Evolutionary conservation across 2,888 invertebrate genomes (phyloP), one percentile per base, ranked within the genome.

Genomic region (Chrysodeixis includens): DNA sequence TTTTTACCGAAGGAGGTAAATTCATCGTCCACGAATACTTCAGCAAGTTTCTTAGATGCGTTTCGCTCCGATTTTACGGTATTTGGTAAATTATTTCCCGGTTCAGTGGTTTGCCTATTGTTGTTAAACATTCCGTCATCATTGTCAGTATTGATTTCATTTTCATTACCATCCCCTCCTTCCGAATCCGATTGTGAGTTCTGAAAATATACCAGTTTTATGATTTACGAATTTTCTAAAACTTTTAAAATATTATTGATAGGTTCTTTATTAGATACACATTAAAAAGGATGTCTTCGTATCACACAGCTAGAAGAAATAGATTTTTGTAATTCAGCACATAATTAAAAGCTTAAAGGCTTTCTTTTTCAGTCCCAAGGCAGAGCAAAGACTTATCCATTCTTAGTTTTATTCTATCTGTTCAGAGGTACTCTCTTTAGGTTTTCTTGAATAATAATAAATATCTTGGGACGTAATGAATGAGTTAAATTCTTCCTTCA

Each of bases 1-100:
- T 81, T 75, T 56, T 66, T 76, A 0, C 75, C 81, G 12, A 54
- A 70, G 54, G 59, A 22, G 20, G 70, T 56, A 44, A 70, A 70
- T 54, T 70, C 70, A 0, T 70, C 70, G 1, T 65, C 56, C 26
- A 54, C 22, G 16, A 51, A 9, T 26, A 58, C 14, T 12, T 26
- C 26, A 10, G 56, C 30, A 10, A 53, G 46, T 0, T 52, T 55
- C 8, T 51, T 44, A 9, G 52, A 44, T 18, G 52, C 44, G 46
- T 59, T 52, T 14, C 8, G 3, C 30, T 16, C 30, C 1, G 46
- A 9, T 32, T 51, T 12, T 20, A 32, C 59, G 20, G 49, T 18
- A 18, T 49, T 53, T 12, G 53, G 18, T 22, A 4, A 30, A 30
- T 69, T 58, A 22, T 56, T 5, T 30, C 52, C 56, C 9, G 53